Conservation (phyloP, 2,797 vertebrate species). For the Artibeus jamaicensis region DNA sequence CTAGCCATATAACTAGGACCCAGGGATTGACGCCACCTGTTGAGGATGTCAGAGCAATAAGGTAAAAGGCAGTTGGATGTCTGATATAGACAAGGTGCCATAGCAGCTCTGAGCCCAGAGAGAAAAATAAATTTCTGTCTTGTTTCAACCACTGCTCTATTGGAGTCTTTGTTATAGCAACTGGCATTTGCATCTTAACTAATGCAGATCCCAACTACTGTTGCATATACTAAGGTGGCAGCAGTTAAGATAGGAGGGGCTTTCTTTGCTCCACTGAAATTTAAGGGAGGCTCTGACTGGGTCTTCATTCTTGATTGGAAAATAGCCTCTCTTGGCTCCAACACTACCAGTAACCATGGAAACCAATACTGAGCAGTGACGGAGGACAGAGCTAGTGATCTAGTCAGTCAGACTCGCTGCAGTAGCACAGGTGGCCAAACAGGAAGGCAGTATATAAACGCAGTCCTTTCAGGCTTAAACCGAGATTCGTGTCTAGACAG, state of each 20-base stretch:
- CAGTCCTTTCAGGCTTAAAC: background rate
- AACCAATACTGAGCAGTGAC: background rate
- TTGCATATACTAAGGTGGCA: too few species aligned
- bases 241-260: background rate
- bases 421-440: background rate
- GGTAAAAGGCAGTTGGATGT: background rate
- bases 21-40: too few species aligned
- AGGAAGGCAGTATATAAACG: background rate
- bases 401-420: background rate
- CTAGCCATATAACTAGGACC: rapidly evolving
- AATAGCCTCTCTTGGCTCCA: background rate
- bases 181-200: background rate
- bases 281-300: background rate
- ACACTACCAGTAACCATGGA: too few species aligned
- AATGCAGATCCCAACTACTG: background rate
- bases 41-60: background rate
- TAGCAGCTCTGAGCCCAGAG: background rate
- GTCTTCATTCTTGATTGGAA: background rate
- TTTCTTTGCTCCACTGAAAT: background rate
- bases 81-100: background rate
- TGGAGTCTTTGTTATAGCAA: background rate
- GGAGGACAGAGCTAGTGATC: background rate
- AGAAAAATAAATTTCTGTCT: background rate
- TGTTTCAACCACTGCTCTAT: background rate
- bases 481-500: background rate